A percentile compares a stretch with the other conserved stretches of the same genome.
These are phyloP conservation scores for Spilarctia lutea DNA, from an alignment of 2,888 invertebrate genomes.

Conservation along the genomic window DNA sequence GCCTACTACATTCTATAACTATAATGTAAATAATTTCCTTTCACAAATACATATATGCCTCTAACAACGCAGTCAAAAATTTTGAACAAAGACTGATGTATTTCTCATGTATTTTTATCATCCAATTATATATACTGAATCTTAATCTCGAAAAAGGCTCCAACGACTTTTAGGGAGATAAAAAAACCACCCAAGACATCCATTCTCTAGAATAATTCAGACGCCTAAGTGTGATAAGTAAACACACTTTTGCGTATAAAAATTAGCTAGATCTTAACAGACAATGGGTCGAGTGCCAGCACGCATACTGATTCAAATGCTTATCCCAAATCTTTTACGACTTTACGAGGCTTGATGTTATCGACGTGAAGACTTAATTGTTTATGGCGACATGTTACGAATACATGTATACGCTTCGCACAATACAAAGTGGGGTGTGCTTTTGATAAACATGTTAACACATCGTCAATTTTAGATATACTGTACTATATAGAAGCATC, in stretches of 20 bases:
- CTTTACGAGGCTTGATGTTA: slow-evolving; percentile 14
- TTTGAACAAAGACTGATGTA: too few relatives aligned
- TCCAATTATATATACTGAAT: too few relatives aligned
- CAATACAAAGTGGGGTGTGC: slow-evolving; percentile 11
- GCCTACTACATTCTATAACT: too few relatives aligned
- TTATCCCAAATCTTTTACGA: slow-evolving; percentile 31
- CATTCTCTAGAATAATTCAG: too few relatives aligned
- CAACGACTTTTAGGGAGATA: too few relatives aligned
- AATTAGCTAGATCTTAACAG: slow-evolving; percentile 18
- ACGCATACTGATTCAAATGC: slow-evolving; percentile 37
- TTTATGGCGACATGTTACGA: slow-evolving; percentile 11
- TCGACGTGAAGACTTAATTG: slow-evolving; percentile 28
- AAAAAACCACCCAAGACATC: too few relatives aligned
- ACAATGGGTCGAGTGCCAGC: slow-evolving; percentile 25
- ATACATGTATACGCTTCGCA: not conserved
- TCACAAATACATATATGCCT: too few relatives aligned
- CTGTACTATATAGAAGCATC: not conserved
- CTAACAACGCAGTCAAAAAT: too few relatives aligned
- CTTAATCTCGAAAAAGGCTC: too few relatives aligned
- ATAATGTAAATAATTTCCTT: too few relatives aligned
- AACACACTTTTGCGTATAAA: not conserved
- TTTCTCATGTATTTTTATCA: too few relatives aligned
- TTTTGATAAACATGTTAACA: not conserved
- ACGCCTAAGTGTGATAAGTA: too few relatives aligned
- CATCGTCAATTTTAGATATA: not conserved